Evolutionary conservation across 2,888 invertebrate species (phyloP).

Genomic region (Scotopteryx bipunctaria): DNA sequence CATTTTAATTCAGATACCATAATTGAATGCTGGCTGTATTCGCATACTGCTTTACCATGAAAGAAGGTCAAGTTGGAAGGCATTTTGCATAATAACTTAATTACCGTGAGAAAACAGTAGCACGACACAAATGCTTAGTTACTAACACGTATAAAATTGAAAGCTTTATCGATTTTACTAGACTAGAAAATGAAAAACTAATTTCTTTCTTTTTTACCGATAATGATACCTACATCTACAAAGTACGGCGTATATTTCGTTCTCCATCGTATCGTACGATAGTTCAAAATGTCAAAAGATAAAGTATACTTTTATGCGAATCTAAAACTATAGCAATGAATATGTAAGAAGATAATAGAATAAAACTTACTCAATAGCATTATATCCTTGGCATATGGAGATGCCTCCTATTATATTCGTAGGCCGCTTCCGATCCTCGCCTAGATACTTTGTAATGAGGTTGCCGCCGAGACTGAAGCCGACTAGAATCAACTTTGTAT

Average conservation of each 20-base stretch:
- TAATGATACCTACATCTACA: no score
- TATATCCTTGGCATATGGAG: conserved; percentile 97
- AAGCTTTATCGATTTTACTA: neutral
- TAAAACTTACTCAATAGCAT: conserved; percentile 91
- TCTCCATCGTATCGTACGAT: neutral
- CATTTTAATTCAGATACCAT: no score
- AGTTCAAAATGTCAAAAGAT: conserved; percentile 17
- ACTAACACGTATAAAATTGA: conserved; percentile 8
- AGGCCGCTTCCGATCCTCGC: conserved; percentile 87
- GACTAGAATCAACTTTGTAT: conserved; percentile 90
- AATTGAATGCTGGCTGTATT: no score
- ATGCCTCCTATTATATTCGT: conserved; percentile 92
- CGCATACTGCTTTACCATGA: no score
- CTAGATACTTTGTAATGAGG: conserved; percentile 95
- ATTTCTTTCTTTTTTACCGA: neutral
- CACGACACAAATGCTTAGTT: conserved; percentile 10
- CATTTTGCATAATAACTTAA: conserved; percentile 9
- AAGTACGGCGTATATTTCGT: neutral
- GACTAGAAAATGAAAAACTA: neutral
- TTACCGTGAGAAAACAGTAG: conserved; percentile 18
- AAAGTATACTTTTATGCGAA: neutral
- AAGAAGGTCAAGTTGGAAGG: conserved; percentile 21
- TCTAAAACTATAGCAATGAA: neutral
- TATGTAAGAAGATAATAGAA: neutral
- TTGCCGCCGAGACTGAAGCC: conserved; percentile 98